These are phyloP conservation scores for Argynnis bischoffii DNA, from an alignment of 2,888 invertebrate species.

Conservation along the genomic window DNA sequence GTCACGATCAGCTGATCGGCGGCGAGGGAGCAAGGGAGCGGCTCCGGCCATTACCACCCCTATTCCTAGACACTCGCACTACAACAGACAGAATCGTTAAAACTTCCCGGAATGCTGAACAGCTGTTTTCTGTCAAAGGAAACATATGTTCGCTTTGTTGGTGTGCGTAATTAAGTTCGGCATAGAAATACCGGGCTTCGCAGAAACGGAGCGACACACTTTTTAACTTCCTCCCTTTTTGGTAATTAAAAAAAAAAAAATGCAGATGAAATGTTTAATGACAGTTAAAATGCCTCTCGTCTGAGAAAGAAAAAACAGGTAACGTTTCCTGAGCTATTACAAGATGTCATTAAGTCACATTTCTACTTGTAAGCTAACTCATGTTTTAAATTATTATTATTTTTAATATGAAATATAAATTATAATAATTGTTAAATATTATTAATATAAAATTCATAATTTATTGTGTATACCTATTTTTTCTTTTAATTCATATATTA, in stretches of 20 bases:
- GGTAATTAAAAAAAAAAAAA: conserved; percentile 33
- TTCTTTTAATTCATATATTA: no score
- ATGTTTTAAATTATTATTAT: no score
- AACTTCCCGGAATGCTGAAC: conserved; percentile 47
- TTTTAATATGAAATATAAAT: no score
- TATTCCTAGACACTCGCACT: conserved; percentile 7
- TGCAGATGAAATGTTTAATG: neutral
- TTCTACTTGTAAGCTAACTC: no score
- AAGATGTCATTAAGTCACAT: no score
- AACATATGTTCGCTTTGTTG: conserved; percentile 47
- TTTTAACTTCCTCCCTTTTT: conserved; percentile 37
- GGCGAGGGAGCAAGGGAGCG: no score
- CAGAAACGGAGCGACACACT: conserved; percentile 40
- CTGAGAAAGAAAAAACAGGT: neutral
- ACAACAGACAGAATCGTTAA: conserved; percentile 39
- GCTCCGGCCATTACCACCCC: conserved; percentile 19
- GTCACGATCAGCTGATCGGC: conserved; percentile 47
- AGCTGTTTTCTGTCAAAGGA: conserved; percentile 58
- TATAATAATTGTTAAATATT: no score
- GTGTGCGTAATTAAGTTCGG: conserved; percentile 33
- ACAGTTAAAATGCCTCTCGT: conserved; percentile 5
- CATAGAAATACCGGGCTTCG: conserved; percentile 38
- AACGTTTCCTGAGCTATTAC: neutral
- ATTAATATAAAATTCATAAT: no score
- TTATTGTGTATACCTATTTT: no score